A percentile compares a stretch with the other conserved stretches of the same genome.
Conservation (phyloP, 2,888 invertebrate genomes). For the Antitype chi region DNA sequence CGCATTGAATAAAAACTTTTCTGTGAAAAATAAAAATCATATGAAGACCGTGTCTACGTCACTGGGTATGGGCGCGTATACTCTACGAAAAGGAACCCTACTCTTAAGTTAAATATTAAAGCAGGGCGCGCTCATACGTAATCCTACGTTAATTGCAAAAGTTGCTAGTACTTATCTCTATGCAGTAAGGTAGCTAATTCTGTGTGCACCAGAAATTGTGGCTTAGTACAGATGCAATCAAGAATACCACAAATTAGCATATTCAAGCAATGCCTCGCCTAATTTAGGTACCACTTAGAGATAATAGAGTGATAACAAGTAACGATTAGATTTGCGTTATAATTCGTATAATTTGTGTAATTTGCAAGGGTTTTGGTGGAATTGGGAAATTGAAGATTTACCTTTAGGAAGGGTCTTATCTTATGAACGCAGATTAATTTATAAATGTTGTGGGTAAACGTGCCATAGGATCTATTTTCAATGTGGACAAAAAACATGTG, state of each 20-base stretch:
- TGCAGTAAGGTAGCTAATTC: background rate
- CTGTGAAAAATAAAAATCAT: background rate
- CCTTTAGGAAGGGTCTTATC: background rate
- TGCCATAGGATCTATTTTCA: background rate
- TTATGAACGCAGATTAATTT: background rate
- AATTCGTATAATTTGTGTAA: constrained; percentile 12
- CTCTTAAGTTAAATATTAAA: constrained; percentile 5
- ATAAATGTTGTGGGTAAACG: constrained; percentile 6
- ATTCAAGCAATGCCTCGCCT: constrained; percentile 39
- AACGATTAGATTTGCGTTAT: constrained; percentile 34
- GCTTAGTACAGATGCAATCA: constrained; percentile 44
- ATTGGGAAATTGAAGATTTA: constrained; percentile 10
- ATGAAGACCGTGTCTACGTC: too few species aligned
- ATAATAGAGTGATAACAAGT: constrained; percentile 31
- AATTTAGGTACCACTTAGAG: constrained; percentile 26
- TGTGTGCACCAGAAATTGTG: constrained; percentile 34
- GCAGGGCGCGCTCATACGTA: constrained; percentile 8
- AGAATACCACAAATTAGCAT: constrained; percentile 45
- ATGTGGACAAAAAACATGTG: background rate
- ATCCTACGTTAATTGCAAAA: constrained; percentile 49
- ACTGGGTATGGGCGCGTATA: background rate
- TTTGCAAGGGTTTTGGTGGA: background rate
- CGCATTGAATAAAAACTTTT: too few species aligned
- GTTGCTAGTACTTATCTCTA: constrained; percentile 33
- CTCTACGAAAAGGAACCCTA: background rate